Evolutionary conservation across 2,797 vertebrate species (phyloP).

Genomic region (Adelosebastes latens): DNA sequence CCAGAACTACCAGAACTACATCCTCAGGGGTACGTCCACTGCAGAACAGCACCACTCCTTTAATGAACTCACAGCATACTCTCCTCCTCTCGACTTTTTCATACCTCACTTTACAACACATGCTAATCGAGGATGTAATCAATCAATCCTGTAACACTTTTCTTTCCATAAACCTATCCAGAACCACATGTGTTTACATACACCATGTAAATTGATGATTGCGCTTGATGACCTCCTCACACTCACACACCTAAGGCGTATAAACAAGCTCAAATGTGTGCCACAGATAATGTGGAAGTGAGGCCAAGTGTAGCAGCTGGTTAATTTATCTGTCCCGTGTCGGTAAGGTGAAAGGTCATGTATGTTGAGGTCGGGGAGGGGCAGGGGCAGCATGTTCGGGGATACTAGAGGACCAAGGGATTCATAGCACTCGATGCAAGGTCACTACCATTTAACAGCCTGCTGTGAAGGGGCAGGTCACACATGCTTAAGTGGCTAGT

Average conservation of each 20-base stretch:
- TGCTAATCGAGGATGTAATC: slow-evolving; percentile 66
- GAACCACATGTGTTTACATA: slow-evolving; percentile 70
- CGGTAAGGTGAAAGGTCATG: slow-evolving; percentile 59
- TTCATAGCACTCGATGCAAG: slow-evolving; percentile 48
- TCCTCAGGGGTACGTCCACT: slow-evolving; percentile 90
- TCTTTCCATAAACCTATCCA: slow-evolving; percentile 68
- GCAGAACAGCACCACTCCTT: neutral
- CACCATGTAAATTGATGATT: slow-evolving; percentile 71
- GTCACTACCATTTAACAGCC: slow-evolving; percentile 73
- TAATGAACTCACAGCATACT: slow-evolving; percentile 1
- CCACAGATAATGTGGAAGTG: slow-evolving; percentile 42
- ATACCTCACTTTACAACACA: slow-evolving; percentile 38
- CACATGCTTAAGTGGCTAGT: slow-evolving; percentile 74
- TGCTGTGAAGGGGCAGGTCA: slow-evolving; percentile 70
- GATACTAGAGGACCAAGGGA: slow-evolving; percentile 29
- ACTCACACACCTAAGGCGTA: slow-evolving; percentile 40
- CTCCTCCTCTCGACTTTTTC: slow-evolving; percentile 27
- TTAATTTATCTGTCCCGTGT: slow-evolving; percentile 69
- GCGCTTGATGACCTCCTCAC: slow-evolving; percentile 53
- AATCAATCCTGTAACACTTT: slow-evolving; percentile 63
- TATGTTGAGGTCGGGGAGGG: slow-evolving; percentile 34
- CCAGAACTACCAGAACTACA: slow-evolving; percentile 99
- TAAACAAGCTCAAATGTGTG: slow-evolving; percentile 67
- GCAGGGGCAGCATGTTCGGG: slow-evolving; percentile 23
- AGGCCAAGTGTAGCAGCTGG: slow-evolving; percentile 54